Evolutionary conservation across 2,797 vertebrate genomes (phyloP), one percentile per base, ranked within the genome.

Genomic region (Oryzias dopingdopingensis): DNA sequence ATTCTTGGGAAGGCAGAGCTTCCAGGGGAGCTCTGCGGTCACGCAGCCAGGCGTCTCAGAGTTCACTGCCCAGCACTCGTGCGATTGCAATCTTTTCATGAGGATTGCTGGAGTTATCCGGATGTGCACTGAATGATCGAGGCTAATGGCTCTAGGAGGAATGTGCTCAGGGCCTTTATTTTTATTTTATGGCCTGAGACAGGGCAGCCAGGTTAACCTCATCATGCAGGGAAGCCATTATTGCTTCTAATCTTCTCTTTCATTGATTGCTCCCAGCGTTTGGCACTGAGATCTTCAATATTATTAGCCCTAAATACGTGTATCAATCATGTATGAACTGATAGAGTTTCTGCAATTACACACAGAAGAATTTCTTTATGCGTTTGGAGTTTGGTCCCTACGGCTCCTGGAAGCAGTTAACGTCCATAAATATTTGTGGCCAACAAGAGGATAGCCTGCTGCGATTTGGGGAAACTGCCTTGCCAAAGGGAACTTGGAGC

Each of bases 201-300:
- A 22, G 76, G 72, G 67, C 59, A 47, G 55, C 3, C 12, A 64
- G 81, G 88, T 86, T 78, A 83, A 87, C 76, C 78, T 87, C 82
- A 83, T 87, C 82, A 76, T n/a, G 76, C 67, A 70, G 67, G 51
- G 74, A 29, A 52, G 62, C 83, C 89, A 67, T 90, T 91, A 89
- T 64, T 56, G 74, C 80, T 60, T 73, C 82, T 89, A 81, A 89
- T 90, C 86, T 80, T 72, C 81, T 72, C 80, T 45, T 70, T 65
- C 77, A 82, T 83, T 80, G 86, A 90, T 90, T 85, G 87, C 87
- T 86, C 67, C 53, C 76, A 72, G 77, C 82, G 43, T 90, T 88
- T 83, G 72, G 78, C 81, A 82, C 87, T 66, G 65, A 48, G 62
- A 77, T 71, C 67, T 72, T 84, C 80, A 75, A 62, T 77, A 82